A percentile compares a stretch with the other conserved stretches of the same genome.
These are phyloP conservation scores for Drosophila fulvimacula DNA, from an alignment of 2,888 invertebrate species.

Conservation along the genomic window DNA sequence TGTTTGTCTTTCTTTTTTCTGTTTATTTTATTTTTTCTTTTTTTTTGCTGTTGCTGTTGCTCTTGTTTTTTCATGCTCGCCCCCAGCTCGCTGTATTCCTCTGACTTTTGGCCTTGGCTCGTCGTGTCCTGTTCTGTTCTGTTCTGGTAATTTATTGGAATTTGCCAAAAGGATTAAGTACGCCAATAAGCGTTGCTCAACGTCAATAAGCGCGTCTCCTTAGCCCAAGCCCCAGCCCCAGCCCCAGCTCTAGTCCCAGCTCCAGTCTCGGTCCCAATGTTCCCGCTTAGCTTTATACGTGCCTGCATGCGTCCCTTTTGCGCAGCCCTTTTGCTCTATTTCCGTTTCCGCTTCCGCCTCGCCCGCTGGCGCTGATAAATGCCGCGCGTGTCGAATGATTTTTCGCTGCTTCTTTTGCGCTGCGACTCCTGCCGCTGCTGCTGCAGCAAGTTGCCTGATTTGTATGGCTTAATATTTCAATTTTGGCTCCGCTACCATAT, in stretches of 20 bases:
- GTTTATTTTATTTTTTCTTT: slow-evolving; percentile 4
- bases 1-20: slow-evolving; percentile 60
- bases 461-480: slow-evolving; percentile 75
- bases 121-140: slow-evolving; percentile 27
- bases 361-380: slow-evolving; percentile 54
- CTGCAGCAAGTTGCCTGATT: slow-evolving; percentile 59
- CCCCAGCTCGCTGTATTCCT: slow-evolving; percentile 17
- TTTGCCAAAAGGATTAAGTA: slow-evolving; percentile 80
- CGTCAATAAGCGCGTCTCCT: slow-evolving; percentile 67
- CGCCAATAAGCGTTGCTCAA: slow-evolving; percentile 81
- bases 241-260: background rate
- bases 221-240: background rate
- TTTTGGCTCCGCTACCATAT: slow-evolving; percentile 44
- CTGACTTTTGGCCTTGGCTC: slow-evolving; percentile 37
- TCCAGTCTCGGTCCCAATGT: background rate
- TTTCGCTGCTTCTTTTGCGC: slow-evolving; percentile 13
- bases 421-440: background rate
- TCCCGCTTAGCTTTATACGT: slow-evolving; percentile 12
- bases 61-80: slow-evolving; percentile 3
- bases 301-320: slow-evolving; percentile 24
- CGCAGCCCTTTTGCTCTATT: slow-evolving; percentile 61
- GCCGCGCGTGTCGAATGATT: slow-evolving; percentile 64
- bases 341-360: slow-evolving; percentile 59
- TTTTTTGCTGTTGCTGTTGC: background rate
- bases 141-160: slow-evolving; percentile 77